Evolutionary conservation across 2,113 vertebrate genomes (phyloP), one percentile per base, ranked within the genome.

Genomic region (Nannospalax galili): DNA sequence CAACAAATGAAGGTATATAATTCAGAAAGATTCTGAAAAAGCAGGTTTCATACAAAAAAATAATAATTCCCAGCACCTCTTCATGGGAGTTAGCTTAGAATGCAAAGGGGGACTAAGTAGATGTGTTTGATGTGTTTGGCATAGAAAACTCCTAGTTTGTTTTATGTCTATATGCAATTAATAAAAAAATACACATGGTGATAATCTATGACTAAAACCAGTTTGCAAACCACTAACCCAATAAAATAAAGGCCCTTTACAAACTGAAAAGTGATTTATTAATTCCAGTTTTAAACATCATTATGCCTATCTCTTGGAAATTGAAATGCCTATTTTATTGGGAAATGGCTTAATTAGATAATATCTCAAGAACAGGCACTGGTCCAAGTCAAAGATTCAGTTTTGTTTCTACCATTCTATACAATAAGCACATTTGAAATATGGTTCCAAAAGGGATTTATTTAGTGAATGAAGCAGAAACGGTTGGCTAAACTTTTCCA

Each of bases 291-390:
- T 85, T 58, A 72, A 94, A 73, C 48, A 60, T 74, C 60, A 73
- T 73, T 78, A 32, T 32, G 42, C 37, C 67, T 89, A 48, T 80
- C 86, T 94, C 86, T 70, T 72, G 58, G 58, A 96, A 95, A 77
- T 92, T 19, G 89, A 89, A 95, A 91, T 78, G 65, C 52, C 52
- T 89, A 30, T 82, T 93, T 95, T 79, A 86, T 84, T 84, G 67
- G 84, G 64, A 93, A 96, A 93, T 84, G 89, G 35, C 79, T 97
- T 92, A 95, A 96, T 97, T 96, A 92, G 91, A 89, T 84, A 88
- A 89, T 94, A 87, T 95, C 77, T 85, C 87, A 95, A 88, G 56
- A 87, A 95, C 78, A 74, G 77, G 82, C 94, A 95, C 32, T 45
- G 67, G 92, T 97, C 45, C 84, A 94, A 97, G 65, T 84, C 72